A percentile compares a stretch with the other conserved stretches of the same genome.
phyloP scores from a whole-genome alignment of 1,140 invertebrate genomes.

The Trachelipus rathkii region DNA sequence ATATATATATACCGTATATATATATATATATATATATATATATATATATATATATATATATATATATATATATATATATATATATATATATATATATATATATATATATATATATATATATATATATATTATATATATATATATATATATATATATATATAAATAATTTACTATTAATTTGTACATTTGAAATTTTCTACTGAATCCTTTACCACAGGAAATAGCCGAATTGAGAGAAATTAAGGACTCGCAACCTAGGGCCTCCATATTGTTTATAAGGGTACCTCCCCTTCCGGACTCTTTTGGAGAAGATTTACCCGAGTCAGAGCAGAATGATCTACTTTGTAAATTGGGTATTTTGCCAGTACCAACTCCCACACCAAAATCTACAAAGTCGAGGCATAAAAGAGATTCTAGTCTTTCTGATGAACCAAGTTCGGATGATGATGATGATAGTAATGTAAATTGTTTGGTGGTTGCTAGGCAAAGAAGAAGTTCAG shows the following conservation, averaged over 20 bases:
- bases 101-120: no score
- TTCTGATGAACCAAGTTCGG: not conserved
- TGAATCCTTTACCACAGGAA: not conserved
- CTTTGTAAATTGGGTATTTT: slow-evolving; percentile 8
- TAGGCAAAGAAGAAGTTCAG: not conserved
- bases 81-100: no score
- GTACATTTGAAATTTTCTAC: no score
- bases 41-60: no score
- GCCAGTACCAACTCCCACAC: not conserved
- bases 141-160: no score
- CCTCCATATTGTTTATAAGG: not conserved
- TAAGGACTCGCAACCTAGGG: not conserved
- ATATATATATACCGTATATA: no score
- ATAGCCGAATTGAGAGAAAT: not conserved
- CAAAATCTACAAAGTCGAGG: not conserved
- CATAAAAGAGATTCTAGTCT: not conserved
- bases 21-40: no score
- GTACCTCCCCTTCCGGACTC: not conserved
- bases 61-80: no score
- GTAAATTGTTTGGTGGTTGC: not conserved
- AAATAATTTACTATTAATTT: no score
- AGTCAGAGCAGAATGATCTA: not conserved
- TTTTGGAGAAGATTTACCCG: not conserved
- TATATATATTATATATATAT: no score
- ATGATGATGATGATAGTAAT: not conserved